Percentiles rank a stretch among this genome's conserved stretches.
Evolutionary conservation across 2,797 vertebrate genomes (phyloP).

Genomic region (Crypturellus tataupa): DNA sequence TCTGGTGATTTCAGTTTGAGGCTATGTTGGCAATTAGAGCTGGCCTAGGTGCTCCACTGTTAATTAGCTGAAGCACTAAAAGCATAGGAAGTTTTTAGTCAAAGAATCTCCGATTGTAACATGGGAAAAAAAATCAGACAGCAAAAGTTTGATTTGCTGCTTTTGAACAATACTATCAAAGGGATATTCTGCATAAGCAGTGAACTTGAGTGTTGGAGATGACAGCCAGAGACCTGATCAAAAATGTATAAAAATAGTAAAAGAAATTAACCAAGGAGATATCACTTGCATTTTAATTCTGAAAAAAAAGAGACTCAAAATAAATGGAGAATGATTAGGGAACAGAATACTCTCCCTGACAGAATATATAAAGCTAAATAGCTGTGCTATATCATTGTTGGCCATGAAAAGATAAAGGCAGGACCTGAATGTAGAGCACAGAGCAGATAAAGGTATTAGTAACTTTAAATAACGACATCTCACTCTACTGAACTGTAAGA

Average conservation of each 20-base stretch:
- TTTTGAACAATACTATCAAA: conserved; percentile 1
- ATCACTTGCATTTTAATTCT: background rate
- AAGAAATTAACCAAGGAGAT: conserved; percentile 9
- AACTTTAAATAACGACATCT: background rate
- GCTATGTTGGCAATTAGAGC: too few relatives aligned
- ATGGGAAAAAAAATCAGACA: background rate
- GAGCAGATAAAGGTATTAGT: background rate
- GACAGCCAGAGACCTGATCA: background rate
- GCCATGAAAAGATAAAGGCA: background rate
- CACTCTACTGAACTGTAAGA: background rate
- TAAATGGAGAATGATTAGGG: background rate
- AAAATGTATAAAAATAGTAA: conserved; percentile 2
- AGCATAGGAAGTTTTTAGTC: background rate
- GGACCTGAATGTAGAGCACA: background rate
- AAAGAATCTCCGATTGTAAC: background rate
- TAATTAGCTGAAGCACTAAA: background rate
- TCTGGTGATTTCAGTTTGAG: too few relatives aligned
- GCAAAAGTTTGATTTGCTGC: background rate
- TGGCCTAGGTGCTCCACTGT: too few relatives aligned
- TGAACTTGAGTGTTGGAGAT: background rate
- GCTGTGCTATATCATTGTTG: background rate
- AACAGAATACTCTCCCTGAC: background rate
- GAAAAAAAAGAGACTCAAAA: background rate
- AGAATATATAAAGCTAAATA: background rate
- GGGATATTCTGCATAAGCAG: background rate